These are phyloP conservation scores for Centropus bengalensis DNA, from an alignment of 2,113 vertebrate genomes.

Conservation along the genomic window DNA sequence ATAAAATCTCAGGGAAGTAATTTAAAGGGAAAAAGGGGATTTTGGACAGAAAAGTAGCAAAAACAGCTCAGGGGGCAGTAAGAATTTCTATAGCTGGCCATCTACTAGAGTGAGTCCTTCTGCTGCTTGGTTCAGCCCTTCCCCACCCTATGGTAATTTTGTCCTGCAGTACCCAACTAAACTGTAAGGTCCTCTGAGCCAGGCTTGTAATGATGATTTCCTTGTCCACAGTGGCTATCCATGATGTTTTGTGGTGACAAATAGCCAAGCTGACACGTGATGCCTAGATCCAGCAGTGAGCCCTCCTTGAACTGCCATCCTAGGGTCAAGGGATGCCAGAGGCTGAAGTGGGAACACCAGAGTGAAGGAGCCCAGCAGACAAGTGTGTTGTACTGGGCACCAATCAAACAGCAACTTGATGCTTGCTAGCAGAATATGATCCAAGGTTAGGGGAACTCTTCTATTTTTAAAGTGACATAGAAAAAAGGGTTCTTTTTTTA, in stretches of 20 bases:
- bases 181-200: not conserved
- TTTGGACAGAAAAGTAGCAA: not conserved
- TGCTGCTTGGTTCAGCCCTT: not conserved
- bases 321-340: not conserved
- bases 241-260: not conserved
- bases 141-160: not conserved
- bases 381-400: not conserved
- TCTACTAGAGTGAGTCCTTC: not conserved
- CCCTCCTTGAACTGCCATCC: not conserved
- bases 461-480: not conserved
- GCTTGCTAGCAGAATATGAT: not conserved
- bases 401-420: not conserved
- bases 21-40: not conserved
- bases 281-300: not conserved
- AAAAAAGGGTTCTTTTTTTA: not conserved
- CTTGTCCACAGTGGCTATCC: not conserved
- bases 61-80: not conserved
- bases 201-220: not conserved
- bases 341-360: accelerated
- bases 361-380: not conserved
- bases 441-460: not conserved
- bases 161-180: not conserved
- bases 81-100: not conserved
- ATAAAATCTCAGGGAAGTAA: not conserved
- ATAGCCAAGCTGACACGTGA: not conserved